Base-by-base conservation (phyloP, 2,113 vertebrate genomes). In the Ceuthmochares aereus region DNA sequence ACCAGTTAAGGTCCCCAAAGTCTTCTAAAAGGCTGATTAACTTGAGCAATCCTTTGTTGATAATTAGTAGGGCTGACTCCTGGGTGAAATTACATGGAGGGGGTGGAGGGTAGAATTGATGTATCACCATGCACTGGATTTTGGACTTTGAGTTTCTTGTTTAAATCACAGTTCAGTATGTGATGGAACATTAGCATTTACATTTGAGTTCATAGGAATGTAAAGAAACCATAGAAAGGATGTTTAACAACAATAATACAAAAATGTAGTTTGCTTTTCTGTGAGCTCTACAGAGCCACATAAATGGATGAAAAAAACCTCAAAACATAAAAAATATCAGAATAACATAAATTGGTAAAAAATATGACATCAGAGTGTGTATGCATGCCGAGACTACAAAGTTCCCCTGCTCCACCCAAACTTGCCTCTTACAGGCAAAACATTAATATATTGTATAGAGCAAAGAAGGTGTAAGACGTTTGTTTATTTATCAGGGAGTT, bases 21-120 rank as follows among this genome's bases (percentile, higher is more conserved):
- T 79, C 74, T 93, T 82, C 90, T 88, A 93, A 94, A 51, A 91
- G 67, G 83, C 87, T 89, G 75, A 97, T 95, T 97, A 97, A 91
- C 58, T 94, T 79, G 72, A 91, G 76, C 93, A 91, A 94, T 67
- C 69, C 75, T 91, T 82, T 93, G 94, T 93, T 92, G 93, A 73
- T 95, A 92, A 96, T 96, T 89, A 96, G 75, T 64, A 58, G 30
- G 18, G 18, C 30, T 73, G 55, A 96, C 52, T 94, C 72, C 25
- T 76, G 62, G 70, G 82, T 86, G 62, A 95, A 96, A 90, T 69
- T 78, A 67, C 32, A 49, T 45, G 62, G 36, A 25, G 51, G 11
- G 36, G 9, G 40, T 40, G 40, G 1, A 29, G 14, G 66, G 1
- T 29, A 13, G 23, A 51, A 70, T n/a, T 5, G 5, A 1, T 58